Evolutionary conservation across 2,113 vertebrate species (phyloP).

Genomic region (Aramus guarauna): DNA sequence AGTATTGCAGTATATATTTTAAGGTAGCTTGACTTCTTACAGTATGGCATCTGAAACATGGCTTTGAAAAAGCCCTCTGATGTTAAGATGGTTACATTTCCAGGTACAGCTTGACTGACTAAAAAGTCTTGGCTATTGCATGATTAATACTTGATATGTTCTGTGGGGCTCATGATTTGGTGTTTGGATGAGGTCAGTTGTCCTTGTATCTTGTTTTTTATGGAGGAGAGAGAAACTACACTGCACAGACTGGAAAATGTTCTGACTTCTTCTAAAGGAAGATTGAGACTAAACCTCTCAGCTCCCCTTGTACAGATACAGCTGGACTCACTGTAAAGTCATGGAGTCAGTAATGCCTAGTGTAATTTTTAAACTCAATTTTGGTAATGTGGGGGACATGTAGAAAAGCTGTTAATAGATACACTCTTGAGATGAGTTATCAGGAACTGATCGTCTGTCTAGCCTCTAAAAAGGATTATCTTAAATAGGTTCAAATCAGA

Average conservation of each 20-base stretch:
- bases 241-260: not conserved
- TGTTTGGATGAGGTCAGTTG: not conserved
- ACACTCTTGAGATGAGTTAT: not conserved
- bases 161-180: not conserved
- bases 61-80: not conserved
- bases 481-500: not conserved
- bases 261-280: accelerated
- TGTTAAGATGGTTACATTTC: not conserved
- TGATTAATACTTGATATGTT: not conserved
- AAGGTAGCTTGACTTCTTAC: not conserved
- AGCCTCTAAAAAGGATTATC: not conserved
- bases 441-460: not conserved
- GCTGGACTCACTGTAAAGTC: not conserved
- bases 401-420: not conserved
- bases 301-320: not conserved
- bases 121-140: not conserved
- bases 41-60: not conserved
- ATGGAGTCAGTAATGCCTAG: not conserved
- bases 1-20: not conserved
- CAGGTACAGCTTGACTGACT: not conserved
- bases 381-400: not conserved
- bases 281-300: not conserved
- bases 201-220: not conserved
- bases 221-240: not conserved
- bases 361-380: not conserved